phyloP scores from a whole-genome alignment of 2,888 invertebrate species.

The Prosopocoilus inquinatus region DNA sequence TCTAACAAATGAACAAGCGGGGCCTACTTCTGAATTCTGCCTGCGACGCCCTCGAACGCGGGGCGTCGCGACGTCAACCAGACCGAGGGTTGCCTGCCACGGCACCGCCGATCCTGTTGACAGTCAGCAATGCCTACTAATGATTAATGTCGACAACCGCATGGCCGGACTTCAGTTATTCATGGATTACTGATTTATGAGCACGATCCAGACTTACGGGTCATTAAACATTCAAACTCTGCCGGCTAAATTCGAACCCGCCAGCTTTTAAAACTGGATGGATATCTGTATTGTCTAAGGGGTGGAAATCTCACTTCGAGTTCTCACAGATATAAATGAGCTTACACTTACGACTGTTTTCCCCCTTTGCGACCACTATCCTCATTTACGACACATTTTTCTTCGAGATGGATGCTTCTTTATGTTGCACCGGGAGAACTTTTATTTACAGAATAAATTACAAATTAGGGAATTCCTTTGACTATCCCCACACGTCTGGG shows the following conservation, averaged over 20 bases:
- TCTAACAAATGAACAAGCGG: constrained; percentile 22
- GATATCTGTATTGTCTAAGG: not conserved
- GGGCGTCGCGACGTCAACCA: not conserved
- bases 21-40: constrained; percentile 17
- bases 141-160: constrained; percentile 30
- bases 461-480: no score
- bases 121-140: constrained; percentile 25
- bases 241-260: not conserved
- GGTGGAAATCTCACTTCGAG: not conserved
- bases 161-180: constrained; percentile 28
- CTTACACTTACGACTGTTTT: not conserved
- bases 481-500: no score
- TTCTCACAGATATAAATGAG: not conserved
- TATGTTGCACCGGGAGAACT: not conserved
- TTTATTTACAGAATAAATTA: no score
- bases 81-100: not conserved
- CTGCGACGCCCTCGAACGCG: constrained; percentile 3
- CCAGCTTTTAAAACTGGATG: constrained; percentile 1
- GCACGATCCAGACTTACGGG: constrained; percentile 22
- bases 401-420: not conserved
- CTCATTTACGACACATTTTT: not conserved
- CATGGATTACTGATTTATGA: constrained; percentile 29
- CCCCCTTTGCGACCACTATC: not conserved
- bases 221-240: constrained; percentile 30
- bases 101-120: constrained; percentile 17